A percentile compares a stretch with the other conserved stretches of the same genome.
These are phyloP conservation scores for Trichonephila clavipes DNA, from an alignment of 1,140 invertebrate genomes.

Conservation along the genomic window DNA sequence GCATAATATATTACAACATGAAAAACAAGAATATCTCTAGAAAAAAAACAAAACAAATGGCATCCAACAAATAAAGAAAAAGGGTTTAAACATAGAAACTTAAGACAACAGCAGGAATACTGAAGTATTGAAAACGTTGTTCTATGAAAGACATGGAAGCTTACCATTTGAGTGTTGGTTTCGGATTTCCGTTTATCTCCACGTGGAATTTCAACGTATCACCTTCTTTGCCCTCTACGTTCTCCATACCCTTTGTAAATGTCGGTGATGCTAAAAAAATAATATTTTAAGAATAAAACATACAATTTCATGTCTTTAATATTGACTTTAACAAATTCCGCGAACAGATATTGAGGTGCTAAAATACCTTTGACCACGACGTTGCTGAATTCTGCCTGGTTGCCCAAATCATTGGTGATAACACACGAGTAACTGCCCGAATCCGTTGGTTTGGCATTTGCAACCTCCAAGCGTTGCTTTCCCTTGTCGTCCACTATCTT, in stretches of 20 bases:
- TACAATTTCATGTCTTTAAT: background rate
- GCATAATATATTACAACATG: no score
- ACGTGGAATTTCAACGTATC: slow-evolving; percentile 90
- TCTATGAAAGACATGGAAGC: no score
- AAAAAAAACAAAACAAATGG: no score
- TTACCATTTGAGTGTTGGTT: slow-evolving; percentile 90
- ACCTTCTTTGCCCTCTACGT: slow-evolving; percentile 87
- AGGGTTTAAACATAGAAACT: no score
- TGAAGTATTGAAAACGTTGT: no score
- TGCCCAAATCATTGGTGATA: slow-evolving; percentile 87
- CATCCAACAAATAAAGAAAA: no score
- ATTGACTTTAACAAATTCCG: background rate
- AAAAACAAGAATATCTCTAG: no score
- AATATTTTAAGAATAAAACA: slow-evolving; percentile 82
- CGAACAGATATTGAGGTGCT: background rate
- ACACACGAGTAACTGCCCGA: slow-evolving; percentile 95
- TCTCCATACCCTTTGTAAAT: slow-evolving; percentile 84
- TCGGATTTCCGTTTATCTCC: slow-evolving; percentile 91
- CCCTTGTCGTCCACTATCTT: slow-evolving; percentile 86
- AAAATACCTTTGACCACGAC: slow-evolving; percentile 84
- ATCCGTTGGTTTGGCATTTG: slow-evolving; percentile 90
- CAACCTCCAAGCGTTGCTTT: slow-evolving; percentile 88
- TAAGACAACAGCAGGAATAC: no score
- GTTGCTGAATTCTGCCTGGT: slow-evolving; percentile 80
- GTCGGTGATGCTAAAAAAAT: slow-evolving; percentile 81